These are phyloP conservation scores for Lepidothrix coronata DNA, from an alignment of 2,113 vertebrate species.

Conservation along the genomic window DNA sequence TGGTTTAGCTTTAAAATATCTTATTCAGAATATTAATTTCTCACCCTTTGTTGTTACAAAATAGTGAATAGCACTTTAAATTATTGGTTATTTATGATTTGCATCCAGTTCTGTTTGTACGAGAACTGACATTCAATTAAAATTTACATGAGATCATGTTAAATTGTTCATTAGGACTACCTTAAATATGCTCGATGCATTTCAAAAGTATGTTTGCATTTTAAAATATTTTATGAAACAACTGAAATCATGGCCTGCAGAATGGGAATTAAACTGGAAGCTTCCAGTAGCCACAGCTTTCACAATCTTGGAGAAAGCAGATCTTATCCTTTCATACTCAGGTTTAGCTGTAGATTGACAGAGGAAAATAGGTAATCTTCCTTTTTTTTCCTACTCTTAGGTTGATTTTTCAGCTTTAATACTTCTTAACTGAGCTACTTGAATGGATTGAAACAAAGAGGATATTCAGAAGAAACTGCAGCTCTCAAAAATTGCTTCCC, in stretches of 20 bases:
- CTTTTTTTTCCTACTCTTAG: not conserved
- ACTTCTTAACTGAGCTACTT: not conserved
- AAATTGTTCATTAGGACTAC: not conserved
- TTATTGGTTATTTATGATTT: not conserved
- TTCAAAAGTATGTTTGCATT: not conserved
- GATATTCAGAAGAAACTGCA: not conserved
- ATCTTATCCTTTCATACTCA: not conserved
- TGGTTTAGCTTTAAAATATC: not conserved
- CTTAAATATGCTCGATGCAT: not conserved
- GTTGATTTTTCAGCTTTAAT: slow-evolving; percentile 27
- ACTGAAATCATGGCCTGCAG: not conserved
- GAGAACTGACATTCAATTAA: not conserved
- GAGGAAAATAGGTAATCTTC: not conserved
- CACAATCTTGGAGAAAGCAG: not conserved
- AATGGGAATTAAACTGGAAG: not conserved
- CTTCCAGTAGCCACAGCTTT: not conserved
- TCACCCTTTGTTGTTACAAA: not conserved
- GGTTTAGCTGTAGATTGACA: not conserved
- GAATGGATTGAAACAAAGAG: slow-evolving; percentile 29
- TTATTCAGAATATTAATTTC: not conserved
- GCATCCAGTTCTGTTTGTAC: not conserved
- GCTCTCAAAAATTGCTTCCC: not conserved
- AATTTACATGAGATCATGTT: not conserved
- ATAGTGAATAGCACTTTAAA: not conserved
- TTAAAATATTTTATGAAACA: not conserved